Base-by-base conservation (phyloP, 1,140 invertebrate species). In the Riptortus pedestris region DNA sequence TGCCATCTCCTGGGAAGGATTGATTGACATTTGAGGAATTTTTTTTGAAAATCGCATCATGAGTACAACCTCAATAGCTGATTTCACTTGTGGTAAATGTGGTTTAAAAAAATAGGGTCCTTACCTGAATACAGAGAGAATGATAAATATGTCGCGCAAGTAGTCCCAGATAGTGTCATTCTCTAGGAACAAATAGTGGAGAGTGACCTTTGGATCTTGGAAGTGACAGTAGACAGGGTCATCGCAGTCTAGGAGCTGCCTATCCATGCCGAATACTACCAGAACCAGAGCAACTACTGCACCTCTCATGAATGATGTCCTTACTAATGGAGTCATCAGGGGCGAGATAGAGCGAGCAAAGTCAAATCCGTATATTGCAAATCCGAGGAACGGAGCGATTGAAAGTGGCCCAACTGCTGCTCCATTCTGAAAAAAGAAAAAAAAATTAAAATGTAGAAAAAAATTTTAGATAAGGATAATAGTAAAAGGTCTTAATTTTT, bases 341-440 rank as follows among this genome's bases (percentile, higher is more conserved):
- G 75, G 72, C 0, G 81, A 76, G 20, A 85, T 81, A 27, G 77
- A 74, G 26, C 78, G 74, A 0, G 82, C 82, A 74, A 84, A 84
- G 71, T 85, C 83, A 66, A 84, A 84, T 0, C 83, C 83, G 68
- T 84, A 84, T 29, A 83, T 79, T 0, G 81, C 82, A 12, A 85
- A 72, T 1, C 82, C 82, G 38, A 85, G 78, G 58, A 83, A 79
- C 0, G 82, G 81, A 0, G 82, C 83, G 20, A 84, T 80, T 0
- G 79, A 72, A 61, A 81, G 70, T 1, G 83, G 82, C 4, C 81
- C 83, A 33, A 84, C 79, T 14, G 80, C 82, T 67, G 79, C 79
- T 51, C 83, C 83, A 66, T 84, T 85, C 83, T 84, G 73, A 9
- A 77, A 75, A 2, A 24, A 27, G 11, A 26, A 52, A 63, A 63